Conservation (phyloP, 2,797 vertebrate species). For the Agapornis canus region DNA sequence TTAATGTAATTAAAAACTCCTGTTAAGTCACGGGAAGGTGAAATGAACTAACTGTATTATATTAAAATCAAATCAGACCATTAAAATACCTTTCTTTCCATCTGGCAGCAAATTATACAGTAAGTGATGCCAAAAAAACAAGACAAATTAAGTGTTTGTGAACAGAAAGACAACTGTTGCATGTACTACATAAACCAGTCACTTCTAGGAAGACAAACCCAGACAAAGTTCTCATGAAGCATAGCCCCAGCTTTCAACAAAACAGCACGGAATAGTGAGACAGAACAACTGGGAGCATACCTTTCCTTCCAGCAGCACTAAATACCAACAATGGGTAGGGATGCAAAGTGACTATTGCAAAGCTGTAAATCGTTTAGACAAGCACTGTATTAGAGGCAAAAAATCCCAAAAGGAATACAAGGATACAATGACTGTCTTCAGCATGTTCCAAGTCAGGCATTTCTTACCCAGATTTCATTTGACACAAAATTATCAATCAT, state of each 20-base stretch:
- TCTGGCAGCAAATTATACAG: neutral
- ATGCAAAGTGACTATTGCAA: constrained; percentile 3
- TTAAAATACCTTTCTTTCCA: constrained; percentile 23
- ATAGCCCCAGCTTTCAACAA: neutral
- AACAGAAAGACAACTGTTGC: constrained; percentile 22
- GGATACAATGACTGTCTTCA: neutral
- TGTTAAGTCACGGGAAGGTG: neutral
- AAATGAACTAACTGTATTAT: neutral
- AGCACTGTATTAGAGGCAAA: neutral
- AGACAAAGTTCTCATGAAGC: neutral
- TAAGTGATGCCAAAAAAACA: constrained; percentile 9
- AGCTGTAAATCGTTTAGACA: constrained; percentile 16
- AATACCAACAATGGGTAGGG: neutral
- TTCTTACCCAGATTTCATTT: neutral
- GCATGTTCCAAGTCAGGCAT: neutral
- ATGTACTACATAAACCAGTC: constrained; percentile 1
- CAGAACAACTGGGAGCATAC: neutral
- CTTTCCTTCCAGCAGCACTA: neutral
- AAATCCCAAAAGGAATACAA: neutral
- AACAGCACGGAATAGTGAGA: neutral
- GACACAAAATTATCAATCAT: neutral
- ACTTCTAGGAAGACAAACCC: constrained; percentile 23
- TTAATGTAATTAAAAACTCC: neutral
- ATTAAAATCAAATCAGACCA: neutral
- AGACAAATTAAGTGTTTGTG: constrained; percentile 49